phyloP scores from a whole-genome alignment of 1,140 invertebrate genomes.

The Rhynchophorus ferrugineus region DNA sequence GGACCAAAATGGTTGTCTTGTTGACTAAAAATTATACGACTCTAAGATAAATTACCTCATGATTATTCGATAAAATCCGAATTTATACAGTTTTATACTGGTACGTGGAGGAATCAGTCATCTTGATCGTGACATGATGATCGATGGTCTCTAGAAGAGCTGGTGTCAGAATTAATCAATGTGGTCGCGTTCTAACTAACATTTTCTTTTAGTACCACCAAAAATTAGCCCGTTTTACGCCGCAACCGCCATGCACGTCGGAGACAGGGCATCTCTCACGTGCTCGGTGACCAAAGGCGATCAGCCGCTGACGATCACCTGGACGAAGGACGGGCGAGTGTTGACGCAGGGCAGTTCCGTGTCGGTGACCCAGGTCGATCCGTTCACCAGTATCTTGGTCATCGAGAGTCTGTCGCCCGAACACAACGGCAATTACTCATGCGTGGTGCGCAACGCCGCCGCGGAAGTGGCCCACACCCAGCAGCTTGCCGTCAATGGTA shows the following conservation, averaged over 20 bases:
- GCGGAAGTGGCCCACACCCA: slow-evolving; percentile 66
- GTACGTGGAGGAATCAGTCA: too few relatives aligned
- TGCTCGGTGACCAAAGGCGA: slow-evolving; percentile 74
- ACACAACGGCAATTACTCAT: slow-evolving; percentile 72
- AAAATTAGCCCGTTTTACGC: slow-evolving; percentile 73
- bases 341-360: slow-evolving; percentile 54
- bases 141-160: too few relatives aligned
- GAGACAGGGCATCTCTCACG: slow-evolving; percentile 65
- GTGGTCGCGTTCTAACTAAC: slow-evolving; percentile 1
- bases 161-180: too few relatives aligned
- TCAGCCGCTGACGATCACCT: slow-evolving; percentile 64
- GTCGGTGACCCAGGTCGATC: slow-evolving; percentile 63
- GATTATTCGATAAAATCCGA: too few relatives aligned
- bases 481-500: slow-evolving; percentile 74
- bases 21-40: too few relatives aligned
- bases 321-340: slow-evolving; percentile 66
- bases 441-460: slow-evolving; percentile 63
- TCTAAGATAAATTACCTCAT: too few relatives aligned
- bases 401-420: slow-evolving; percentile 69
- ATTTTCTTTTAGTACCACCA: slow-evolving; percentile 64
- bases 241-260: slow-evolving; percentile 64
- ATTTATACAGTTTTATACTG: too few relatives aligned
- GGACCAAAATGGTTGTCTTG: too few relatives aligned
- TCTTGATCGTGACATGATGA: too few relatives aligned
- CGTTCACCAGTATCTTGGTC: slow-evolving; percentile 70